Base-by-base conservation (phyloP, 1,140 invertebrate species). In the Drosophila kurseongensis region DNA sequence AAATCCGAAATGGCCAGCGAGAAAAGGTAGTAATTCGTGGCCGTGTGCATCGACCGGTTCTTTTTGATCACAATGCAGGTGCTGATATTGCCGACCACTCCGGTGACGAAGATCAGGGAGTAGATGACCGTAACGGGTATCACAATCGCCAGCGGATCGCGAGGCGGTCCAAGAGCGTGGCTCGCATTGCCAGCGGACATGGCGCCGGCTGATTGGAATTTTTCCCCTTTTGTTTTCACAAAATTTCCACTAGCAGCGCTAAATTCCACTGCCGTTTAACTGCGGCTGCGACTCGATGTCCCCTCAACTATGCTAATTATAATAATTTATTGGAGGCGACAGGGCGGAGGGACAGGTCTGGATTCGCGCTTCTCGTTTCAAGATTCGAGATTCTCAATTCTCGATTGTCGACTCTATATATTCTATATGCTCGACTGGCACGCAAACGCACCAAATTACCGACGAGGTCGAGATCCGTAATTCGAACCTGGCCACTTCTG, bases 11-110 rank as follows among this genome's bases (percentile, higher is more conserved):
- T 93, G 6, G 98, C 98, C 81, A 99, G 93, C 89, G 96, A 98
- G 92, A 99, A 98, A 45, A 99, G 93, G 90, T 99, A 99, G 83
- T 97, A 98, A 91, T 99, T 99, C 10, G 97, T 98, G 0, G 97
- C 96, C 0, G 97, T 97, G 88, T 98, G 97, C 96, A 99, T 97
- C n/a, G 95, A 96, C 89, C 96, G 97, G 92, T 98, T 98, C 75
- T 96, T 94, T 23, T 96, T 94, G 55, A 99, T 99, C 9, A 99
- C 98, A 45, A 98, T 94, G 91, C 98, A 99, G 6, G 98, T 99
- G 91, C 96, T 96, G 7, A 98, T 93, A 92, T 99, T 99, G 1
- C 98, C 98, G 12, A 99, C 92, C 0, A 97, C 93, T 2, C 98
- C 98, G 1, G 95, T 96, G 1, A 98, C 77, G 78, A 99, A 97